A percentile compares a stretch with the other conserved stretches of the same genome.
Evolutionary conservation across 2,888 invertebrate species (phyloP).

Genomic region (Camponotus fellah): DNA sequence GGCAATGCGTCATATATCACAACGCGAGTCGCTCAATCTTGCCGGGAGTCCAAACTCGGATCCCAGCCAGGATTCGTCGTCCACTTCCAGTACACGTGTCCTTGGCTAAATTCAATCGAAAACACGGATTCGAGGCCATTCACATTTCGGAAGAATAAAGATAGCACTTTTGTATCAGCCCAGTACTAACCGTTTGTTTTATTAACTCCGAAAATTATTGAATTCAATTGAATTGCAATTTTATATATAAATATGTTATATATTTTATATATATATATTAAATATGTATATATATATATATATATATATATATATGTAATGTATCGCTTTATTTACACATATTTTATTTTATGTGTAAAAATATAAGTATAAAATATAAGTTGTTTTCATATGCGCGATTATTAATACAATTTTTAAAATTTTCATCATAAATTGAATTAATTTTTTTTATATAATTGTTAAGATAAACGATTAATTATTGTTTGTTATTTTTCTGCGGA

Average conservation of each 20-base stretch:
- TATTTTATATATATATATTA: too few relatives aligned
- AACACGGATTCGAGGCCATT: background rate
- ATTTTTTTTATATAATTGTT: background rate
- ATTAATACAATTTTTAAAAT: background rate
- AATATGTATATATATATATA: too few relatives aligned
- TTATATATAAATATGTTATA: too few relatives aligned
- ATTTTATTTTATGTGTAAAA: background rate
- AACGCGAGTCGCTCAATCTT: constrained; percentile 73
- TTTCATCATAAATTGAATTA: background rate
- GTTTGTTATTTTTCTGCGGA: background rate
- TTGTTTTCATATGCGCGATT: background rate
- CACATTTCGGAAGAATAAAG: background rate
- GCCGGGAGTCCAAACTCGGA: constrained; percentile 60
- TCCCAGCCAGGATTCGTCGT: constrained; percentile 64
- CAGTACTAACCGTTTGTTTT: constrained; percentile 3
- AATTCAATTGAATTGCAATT: background rate
- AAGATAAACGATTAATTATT: background rate
- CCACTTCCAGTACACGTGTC: constrained; percentile 32
- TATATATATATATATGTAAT: background rate
- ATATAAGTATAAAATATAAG: background rate
- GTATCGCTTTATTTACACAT: background rate
- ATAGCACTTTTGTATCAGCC: background rate
- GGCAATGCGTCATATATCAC: constrained; percentile 77
- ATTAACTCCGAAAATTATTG: background rate
- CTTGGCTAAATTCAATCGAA: constrained; percentile 14